phyloP scores from a whole-genome alignment of 2,113 vertebrate genomes.

The Periophthalmodon schlosseri region DNA sequence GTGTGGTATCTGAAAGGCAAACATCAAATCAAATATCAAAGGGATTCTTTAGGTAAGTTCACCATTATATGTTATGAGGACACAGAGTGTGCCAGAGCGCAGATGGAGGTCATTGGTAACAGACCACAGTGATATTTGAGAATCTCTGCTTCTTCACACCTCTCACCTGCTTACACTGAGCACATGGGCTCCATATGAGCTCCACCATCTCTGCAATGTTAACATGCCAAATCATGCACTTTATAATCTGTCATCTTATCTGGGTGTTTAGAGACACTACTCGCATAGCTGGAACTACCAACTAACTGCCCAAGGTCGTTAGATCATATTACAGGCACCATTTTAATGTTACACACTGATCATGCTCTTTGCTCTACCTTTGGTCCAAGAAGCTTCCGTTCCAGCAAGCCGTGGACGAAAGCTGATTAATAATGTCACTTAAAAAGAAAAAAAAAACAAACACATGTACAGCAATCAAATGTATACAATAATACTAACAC shows the following conservation, averaged over 20 bases:
- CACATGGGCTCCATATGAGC: conserved; percentile 1
- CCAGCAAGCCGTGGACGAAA: conserved; percentile 96
- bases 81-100: not conserved
- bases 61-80: not conserved
- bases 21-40: not conserved
- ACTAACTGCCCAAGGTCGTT: not conserved
- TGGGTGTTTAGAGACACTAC: not conserved
- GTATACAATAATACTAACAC: not conserved
- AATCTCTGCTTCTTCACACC: conserved; percentile 4
- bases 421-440: conserved; percentile 89
- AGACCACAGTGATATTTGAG: not conserved
- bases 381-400: conserved; percentile 97
- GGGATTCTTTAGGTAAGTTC: not conserved
- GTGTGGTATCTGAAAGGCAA: not conserved
- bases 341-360: not conserved
- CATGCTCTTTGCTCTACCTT: conserved; percentile 75
- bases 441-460: conserved; percentile 33
- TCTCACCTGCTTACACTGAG: conserved; percentile 10
- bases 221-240: not conserved
- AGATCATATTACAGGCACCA: not conserved
- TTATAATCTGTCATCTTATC: not conserved
- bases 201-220: conserved; percentile 1
- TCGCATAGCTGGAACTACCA: not conserved
- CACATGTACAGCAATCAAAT: not conserved
- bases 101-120: not conserved